These are phyloP conservation scores for Nasonia giraulti DNA, from an alignment of 1,140 invertebrate genomes.

Conservation along the genomic window DNA sequence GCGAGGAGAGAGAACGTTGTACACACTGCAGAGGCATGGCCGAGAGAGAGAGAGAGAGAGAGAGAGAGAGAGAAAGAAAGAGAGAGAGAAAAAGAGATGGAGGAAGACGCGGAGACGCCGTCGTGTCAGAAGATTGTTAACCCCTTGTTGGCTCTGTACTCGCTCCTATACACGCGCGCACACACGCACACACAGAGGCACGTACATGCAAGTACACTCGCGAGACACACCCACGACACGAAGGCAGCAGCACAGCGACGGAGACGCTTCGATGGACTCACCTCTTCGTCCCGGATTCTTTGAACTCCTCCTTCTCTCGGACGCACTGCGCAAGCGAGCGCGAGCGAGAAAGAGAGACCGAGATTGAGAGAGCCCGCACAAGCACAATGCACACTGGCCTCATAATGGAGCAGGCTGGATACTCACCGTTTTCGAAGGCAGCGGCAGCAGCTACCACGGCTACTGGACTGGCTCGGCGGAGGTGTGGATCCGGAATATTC, in stretches of 20 bases:
- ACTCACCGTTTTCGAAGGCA: conserved; percentile 19
- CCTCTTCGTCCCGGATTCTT: not conserved
- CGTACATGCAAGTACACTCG: not conserved
- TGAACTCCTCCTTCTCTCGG: not conserved
- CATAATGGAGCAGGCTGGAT: not conserved
- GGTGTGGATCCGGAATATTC: not conserved
- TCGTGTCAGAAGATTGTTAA: not conserved
- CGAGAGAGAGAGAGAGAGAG: not conserved
- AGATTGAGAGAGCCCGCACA: not conserved
- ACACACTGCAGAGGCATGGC: not conserved
- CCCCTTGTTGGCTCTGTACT: not conserved
- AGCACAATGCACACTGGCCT: not conserved
- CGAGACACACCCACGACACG: not conserved
- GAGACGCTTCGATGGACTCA: not conserved
- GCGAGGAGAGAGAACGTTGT: not conserved
- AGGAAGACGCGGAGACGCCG: not conserved
- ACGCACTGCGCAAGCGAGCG: not conserved
- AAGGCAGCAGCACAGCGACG: not conserved
- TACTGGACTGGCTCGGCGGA: not conserved
- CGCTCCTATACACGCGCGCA: too few relatives aligned
- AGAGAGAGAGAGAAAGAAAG: not conserved
- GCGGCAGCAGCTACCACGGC: not conserved
- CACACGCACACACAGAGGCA: not conserved
- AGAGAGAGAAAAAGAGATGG: not conserved
- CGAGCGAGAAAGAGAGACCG: not conserved